phyloP scores from a whole-genome alignment of 1,140 invertebrate species.

The Cepaea nemoralis region DNA sequence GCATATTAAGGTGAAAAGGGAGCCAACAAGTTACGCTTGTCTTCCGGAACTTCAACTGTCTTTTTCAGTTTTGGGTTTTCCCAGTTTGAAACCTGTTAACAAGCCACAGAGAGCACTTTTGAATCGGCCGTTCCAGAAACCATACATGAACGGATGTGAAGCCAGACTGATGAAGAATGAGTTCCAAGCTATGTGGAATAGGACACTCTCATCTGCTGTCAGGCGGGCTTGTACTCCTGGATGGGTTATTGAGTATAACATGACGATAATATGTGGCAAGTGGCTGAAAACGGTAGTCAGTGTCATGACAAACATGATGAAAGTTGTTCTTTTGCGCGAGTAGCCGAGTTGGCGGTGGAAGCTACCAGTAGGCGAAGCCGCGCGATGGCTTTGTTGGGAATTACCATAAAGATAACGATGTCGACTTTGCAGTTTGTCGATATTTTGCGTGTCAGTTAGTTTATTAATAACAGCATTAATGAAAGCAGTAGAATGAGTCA shows the following conservation, averaged over 20 bases:
- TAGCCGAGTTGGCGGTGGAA: constrained; percentile 25
- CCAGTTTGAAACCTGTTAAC: constrained; percentile 15
- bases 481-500: constrained; percentile 22
- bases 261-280: constrained; percentile 47
- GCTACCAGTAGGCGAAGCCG: constrained; percentile 22
- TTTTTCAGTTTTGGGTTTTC: not conserved
- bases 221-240: constrained; percentile 27
- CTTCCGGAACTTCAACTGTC: not conserved
- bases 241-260: constrained; percentile 36
- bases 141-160: constrained; percentile 57
- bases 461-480: constrained; percentile 38
- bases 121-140: constrained; percentile 56
- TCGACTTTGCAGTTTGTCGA: constrained; percentile 19
- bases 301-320: constrained; percentile 53
- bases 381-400: not conserved
- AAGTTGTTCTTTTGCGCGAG: constrained; percentile 45
- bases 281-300: constrained; percentile 52
- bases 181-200: constrained; percentile 44
- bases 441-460: not conserved
- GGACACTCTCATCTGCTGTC: constrained; percentile 19
- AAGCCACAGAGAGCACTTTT: constrained; percentile 44
- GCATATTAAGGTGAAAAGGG: too few relatives aligned
- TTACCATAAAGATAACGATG: not conserved
- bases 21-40: not conserved
- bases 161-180: constrained; percentile 58